Evolutionary conservation across 2,888 invertebrate species (phyloP).

Genomic region (Thymelicus acteon): DNA sequence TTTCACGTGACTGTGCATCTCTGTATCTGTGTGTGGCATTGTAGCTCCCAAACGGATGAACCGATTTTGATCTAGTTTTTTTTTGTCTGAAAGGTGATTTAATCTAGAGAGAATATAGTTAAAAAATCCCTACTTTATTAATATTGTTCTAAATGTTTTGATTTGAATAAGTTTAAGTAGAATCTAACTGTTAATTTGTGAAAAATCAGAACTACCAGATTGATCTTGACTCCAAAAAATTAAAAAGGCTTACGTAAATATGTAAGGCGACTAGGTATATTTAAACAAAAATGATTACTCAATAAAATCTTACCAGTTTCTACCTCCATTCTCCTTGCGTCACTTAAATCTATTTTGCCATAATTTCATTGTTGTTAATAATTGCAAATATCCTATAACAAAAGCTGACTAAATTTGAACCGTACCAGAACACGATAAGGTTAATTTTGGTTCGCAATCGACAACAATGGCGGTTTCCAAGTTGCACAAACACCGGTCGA

Average conservation of each 20-base stretch:
- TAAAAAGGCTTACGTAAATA: background rate
- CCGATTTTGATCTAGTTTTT: too few relatives aligned
- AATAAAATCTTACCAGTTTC: background rate
- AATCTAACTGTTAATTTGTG: too few relatives aligned
- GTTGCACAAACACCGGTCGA: constrained; percentile 56
- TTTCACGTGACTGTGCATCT: too few relatives aligned
- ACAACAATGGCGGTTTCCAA: constrained; percentile 33
- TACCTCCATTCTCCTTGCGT: constrained; percentile 17
- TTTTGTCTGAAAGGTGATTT: too few relatives aligned
- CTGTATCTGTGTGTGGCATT: too few relatives aligned
- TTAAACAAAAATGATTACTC: constrained; percentile 7
- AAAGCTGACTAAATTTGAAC: constrained; percentile 8
- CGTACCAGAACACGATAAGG: constrained; percentile 10
- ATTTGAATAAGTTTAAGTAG: too few relatives aligned
- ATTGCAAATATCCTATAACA: constrained; percentile 38
- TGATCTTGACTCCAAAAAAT: too few relatives aligned
- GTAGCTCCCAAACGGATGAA: too few relatives aligned
- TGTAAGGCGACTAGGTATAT: background rate
- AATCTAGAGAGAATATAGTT: too few relatives aligned
- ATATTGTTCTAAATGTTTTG: too few relatives aligned
- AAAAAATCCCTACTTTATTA: too few relatives aligned
- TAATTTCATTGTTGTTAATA: constrained; percentile 36
- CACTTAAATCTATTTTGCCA: constrained; percentile 33
- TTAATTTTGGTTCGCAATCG: constrained; percentile 3
- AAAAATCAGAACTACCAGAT: too few relatives aligned